Percentiles rank a stretch among this genome's conserved stretches.
These are phyloP conservation scores for Penaeus japonicus DNA, from an alignment of 1,140 invertebrate genomes.

Conservation along the genomic window DNA sequence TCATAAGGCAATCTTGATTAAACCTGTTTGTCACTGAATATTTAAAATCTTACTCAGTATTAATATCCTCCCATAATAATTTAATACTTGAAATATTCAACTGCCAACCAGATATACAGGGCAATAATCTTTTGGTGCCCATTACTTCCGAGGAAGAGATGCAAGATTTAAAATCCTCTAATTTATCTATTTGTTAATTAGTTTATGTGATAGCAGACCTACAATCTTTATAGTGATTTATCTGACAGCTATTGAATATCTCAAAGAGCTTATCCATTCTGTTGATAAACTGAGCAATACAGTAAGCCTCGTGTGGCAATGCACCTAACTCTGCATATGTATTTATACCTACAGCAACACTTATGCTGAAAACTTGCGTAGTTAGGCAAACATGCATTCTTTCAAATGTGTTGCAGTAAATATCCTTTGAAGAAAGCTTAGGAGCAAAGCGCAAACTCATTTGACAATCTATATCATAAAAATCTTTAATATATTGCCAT, in stretches of 20 bases:
- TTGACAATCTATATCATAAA: neutral
- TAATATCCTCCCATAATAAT: too few relatives aligned
- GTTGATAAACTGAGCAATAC: neutral
- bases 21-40: too few relatives aligned
- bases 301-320: neutral
- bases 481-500: neutral
- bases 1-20: too few relatives aligned
- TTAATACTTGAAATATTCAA: too few relatives aligned
- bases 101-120: neutral
- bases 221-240: neutral
- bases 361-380: neutral
- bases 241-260: neutral
- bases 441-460: neutral
- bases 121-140: neutral
- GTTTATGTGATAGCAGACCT: neutral
- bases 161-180: neutral
- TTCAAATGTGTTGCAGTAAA: conserved; percentile 15
- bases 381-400: conserved; percentile 10
- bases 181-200: neutral
- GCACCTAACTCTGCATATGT: neutral
- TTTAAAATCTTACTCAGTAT: too few relatives aligned
- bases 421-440: neutral
- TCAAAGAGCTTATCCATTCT: conserved; percentile 27
- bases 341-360: conserved; percentile 6
- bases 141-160: neutral